phyloP scores from a whole-genome alignment of 2,797 vertebrate genomes.

The Denticeps clupeoides region DNA sequence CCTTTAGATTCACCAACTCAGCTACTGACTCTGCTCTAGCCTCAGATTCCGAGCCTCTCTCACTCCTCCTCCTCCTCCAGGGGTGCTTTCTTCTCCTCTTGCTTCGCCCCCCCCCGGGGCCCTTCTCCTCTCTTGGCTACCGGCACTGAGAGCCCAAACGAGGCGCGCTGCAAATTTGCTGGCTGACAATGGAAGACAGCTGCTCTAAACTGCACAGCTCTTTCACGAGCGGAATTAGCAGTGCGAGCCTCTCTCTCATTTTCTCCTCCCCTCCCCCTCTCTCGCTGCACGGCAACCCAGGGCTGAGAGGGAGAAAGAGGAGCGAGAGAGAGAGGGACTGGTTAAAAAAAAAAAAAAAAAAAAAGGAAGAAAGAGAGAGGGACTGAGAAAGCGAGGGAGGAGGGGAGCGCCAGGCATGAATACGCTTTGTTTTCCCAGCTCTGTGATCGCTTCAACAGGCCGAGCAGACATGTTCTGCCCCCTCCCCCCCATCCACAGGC shows the following conservation, averaged over 20 bases:
- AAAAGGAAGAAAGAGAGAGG: slow-evolving; percentile 11
- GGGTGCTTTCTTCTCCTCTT: slow-evolving; percentile 30
- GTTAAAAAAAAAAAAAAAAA: background rate
- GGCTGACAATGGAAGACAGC: slow-evolving; percentile 72
- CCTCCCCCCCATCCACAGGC: no score
- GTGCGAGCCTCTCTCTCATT: slow-evolving; percentile 40
- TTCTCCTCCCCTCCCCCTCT: slow-evolving; percentile 24
- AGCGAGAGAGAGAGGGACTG: slow-evolving; percentile 13
- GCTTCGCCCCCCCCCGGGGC: slow-evolving; percentile 32
- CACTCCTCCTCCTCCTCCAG: slow-evolving; percentile 26
- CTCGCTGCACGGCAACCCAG: slow-evolving; percentile 5
- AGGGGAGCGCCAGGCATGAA: slow-evolving; percentile 42
- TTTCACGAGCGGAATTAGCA: slow-evolving; percentile 70
- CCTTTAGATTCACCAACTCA: no score
- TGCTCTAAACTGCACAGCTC: slow-evolving; percentile 60
- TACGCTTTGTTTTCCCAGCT: slow-evolving; percentile 55
- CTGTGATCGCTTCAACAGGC: slow-evolving; percentile 37
- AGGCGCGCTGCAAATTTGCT: slow-evolving; percentile 64
- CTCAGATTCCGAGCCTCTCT: slow-evolving; percentile 9
- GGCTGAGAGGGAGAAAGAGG: slow-evolving; percentile 1
- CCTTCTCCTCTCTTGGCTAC: slow-evolving; percentile 42
- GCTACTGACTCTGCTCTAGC: no score
- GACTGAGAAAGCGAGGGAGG: slow-evolving; percentile 19
- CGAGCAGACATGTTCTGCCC: slow-evolving; percentile 26
- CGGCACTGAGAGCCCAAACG: slow-evolving; percentile 58